Conservation (phyloP, 2,113 vertebrate genomes). For the Daphoenositta chrysoptera region DNA sequence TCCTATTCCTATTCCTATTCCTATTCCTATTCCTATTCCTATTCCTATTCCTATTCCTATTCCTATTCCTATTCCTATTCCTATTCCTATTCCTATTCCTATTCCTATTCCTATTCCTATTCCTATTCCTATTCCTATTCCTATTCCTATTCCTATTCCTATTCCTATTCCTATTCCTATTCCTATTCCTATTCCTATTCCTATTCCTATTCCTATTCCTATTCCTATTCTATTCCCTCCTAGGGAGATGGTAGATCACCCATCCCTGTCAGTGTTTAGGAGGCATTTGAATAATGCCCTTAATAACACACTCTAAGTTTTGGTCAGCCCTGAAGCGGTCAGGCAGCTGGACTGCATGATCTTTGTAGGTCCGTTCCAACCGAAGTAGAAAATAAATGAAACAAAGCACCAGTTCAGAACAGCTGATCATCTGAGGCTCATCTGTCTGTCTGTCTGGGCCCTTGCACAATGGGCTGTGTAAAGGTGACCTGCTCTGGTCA, state of each 20-base stretch:
- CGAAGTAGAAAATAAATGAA: neutral
- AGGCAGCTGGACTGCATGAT: neutral
- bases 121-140: too few species aligned
- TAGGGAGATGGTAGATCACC: neutral
- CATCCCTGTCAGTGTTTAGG: neutral
- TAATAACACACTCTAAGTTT: neutral
- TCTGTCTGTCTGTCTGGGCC: rapidly evolving
- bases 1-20: too few species aligned
- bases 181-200: too few species aligned
- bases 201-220: too few species aligned
- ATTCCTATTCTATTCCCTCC: neutral
- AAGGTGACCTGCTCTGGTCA: neutral
- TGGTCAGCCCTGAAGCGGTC: neutral
- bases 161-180: too few species aligned
- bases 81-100: too few species aligned
- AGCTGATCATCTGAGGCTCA: neutral
- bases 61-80: too few species aligned
- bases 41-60: too few species aligned
- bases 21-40: too few species aligned
- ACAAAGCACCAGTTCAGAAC: neutral
- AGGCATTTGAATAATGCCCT: neutral
- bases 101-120: too few species aligned
- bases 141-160: too few species aligned
- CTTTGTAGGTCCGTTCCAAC: neutral
- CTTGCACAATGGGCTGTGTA: neutral